Conservation (phyloP, 2,113 vertebrate genomes). For the Pomatorhinus ruficollis region DNA sequence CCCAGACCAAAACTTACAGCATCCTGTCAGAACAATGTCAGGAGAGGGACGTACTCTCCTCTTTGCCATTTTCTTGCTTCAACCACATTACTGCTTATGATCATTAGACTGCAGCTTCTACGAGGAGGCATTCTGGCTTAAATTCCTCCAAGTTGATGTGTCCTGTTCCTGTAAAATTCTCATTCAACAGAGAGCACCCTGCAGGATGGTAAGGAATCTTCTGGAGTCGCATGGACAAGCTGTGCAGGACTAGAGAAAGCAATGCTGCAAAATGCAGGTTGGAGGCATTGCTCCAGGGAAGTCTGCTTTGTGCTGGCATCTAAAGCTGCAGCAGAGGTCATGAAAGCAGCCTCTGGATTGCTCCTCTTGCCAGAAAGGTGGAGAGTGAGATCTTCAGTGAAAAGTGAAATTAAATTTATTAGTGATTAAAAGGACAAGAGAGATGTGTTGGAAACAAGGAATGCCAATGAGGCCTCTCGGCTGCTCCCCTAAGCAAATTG, state of each 20-base stretch:
- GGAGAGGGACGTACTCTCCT: neutral
- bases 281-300: neutral
- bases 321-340: neutral
- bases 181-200: neutral
- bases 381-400: constrained; percentile 19
- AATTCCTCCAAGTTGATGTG: neutral
- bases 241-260: neutral
- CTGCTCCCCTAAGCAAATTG: neutral
- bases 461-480: neutral
- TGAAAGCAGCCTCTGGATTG: neutral
- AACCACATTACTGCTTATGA: rapidly evolving
- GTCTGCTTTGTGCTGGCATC: neutral
- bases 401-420: constrained; percentile 50
- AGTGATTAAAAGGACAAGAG: neutral
- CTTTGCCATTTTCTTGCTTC: neutral
- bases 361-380: neutral
- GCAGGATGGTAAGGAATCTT: neutral
- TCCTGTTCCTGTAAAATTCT: neutral
- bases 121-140: neutral
- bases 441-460: neutral
- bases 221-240: neutral
- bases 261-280: neutral
- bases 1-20: neutral
- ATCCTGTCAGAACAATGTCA: neutral
- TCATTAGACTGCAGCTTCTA: neutral